These are phyloP conservation scores for Elephantulus edwardii DNA, from an alignment of 2,113 vertebrate genomes.

Conservation along the genomic window DNA sequence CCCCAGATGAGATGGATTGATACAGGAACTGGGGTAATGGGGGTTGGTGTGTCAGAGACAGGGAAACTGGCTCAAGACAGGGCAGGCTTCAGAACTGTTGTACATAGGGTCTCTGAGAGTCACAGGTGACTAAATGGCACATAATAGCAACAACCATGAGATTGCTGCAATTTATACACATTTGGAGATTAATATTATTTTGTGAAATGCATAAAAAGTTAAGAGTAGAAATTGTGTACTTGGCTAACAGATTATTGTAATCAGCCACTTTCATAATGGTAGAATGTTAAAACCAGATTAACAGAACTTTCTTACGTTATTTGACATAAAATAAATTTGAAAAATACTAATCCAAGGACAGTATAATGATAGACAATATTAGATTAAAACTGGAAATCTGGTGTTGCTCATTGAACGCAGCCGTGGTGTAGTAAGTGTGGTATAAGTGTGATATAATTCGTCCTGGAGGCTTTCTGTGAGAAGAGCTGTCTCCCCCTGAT, in stretches of 20 bases:
- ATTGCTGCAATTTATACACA: background rate
- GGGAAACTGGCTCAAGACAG: no score
- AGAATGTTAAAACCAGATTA: slow-evolving; percentile 10
- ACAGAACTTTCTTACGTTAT: background rate
- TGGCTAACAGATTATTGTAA: background rate
- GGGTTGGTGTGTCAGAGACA: no score
- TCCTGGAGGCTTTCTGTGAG: slow-evolving; percentile 76
- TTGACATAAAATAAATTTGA: background rate
- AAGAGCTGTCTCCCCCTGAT: slow-evolving; percentile 80
- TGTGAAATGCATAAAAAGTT: background rate
- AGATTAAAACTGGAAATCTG: slow-evolving; percentile 65
- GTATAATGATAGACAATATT: slow-evolving; percentile 70
- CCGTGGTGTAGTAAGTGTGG: slow-evolving; percentile 69
- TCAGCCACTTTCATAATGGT: slow-evolving; percentile 25
- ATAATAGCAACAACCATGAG: no score
- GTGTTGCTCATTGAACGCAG: slow-evolving; percentile 66
- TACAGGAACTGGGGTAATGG: no score
- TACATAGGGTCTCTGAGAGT: no score
- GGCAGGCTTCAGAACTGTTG: no score
- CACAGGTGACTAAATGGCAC: no score
- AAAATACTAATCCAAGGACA: slow-evolving; percentile 36
- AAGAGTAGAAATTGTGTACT: slow-evolving; percentile 15
- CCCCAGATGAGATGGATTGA: no score
- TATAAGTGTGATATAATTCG: slow-evolving; percentile 77
- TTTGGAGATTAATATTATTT: background rate